phyloP scores from a whole-genome alignment of 2,797 vertebrate genomes.

The Chaetophractus vellerosus region DNA sequence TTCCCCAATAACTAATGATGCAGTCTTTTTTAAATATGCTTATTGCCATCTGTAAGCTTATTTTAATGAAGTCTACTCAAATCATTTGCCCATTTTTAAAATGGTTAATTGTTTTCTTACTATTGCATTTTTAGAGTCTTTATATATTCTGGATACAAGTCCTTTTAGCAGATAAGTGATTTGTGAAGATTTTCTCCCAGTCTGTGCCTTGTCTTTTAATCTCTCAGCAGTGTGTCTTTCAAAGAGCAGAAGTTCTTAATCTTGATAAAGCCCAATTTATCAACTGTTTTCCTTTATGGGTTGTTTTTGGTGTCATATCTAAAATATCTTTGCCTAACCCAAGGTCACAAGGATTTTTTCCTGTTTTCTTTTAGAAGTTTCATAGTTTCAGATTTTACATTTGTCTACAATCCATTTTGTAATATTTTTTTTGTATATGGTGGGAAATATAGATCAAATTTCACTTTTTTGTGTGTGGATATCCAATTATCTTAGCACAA shows the following conservation, averaged over 20 bases:
- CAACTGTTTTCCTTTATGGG: neutral
- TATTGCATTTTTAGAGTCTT: neutral
- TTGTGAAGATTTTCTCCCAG: no score
- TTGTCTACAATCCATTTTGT: no score
- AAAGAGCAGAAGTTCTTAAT: neutral
- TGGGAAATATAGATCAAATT: neutral
- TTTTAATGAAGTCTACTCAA: neutral
- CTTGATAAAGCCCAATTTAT: neutral
- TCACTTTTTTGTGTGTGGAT: neutral
- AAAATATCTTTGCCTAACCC: no score
- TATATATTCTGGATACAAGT: no score
- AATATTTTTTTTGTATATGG: no score
- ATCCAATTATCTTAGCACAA: neutral
- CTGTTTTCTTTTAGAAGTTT: no score
- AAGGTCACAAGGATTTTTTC: no score
- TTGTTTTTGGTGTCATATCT: neutral
- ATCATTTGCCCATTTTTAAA: neutral
- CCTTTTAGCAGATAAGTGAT: no score
- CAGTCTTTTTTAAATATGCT: neutral
- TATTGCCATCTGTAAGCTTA: neutral
- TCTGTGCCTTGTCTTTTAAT: no score
- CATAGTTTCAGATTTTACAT: no score
- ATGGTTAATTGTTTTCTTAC: neutral
- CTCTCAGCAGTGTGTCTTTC: no score
- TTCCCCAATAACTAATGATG: neutral